Evolutionary conservation across 2,113 vertebrate genomes (phyloP).

Genomic region (Henicopernis longicauda): DNA sequence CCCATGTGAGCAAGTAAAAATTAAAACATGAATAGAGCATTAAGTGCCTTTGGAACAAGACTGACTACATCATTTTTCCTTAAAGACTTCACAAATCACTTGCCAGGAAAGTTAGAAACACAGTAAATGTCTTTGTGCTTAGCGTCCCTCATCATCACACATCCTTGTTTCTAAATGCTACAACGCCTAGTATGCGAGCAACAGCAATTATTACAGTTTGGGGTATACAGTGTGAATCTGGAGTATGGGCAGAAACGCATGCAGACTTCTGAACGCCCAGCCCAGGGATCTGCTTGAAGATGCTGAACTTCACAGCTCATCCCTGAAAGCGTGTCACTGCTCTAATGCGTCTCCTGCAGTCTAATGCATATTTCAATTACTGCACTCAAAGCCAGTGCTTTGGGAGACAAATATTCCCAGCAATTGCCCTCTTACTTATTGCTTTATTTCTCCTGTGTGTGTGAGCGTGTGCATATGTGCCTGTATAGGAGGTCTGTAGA

Average conservation of each 20-base stretch:
- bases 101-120: not conserved
- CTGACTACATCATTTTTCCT: not conserved
- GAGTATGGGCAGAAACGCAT: fast-evolving
- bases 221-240: not conserved
- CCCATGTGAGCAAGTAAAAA: not conserved
- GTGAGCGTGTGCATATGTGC: too few species aligned
- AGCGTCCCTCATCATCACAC: not conserved
- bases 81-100: not conserved
- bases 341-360: not conserved
- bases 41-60: not conserved
- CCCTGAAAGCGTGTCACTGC: not conserved
- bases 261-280: not conserved
- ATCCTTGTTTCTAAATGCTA: not conserved
- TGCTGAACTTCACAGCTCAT: not conserved
- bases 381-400: not conserved
- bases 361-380: not conserved
- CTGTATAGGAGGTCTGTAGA: not conserved
- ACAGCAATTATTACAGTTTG: not conserved
- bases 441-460: not conserved
- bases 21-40: not conserved
- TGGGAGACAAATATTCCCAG: not conserved
- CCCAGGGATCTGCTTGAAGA: not conserved
- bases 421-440: not conserved
- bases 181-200: not conserved
- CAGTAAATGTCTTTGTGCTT: not conserved